Evolutionary conservation across 2,113 vertebrate species (phyloP), one percentile per base, ranked within the genome.

Genomic region (Oryzias celebensis): DNA sequence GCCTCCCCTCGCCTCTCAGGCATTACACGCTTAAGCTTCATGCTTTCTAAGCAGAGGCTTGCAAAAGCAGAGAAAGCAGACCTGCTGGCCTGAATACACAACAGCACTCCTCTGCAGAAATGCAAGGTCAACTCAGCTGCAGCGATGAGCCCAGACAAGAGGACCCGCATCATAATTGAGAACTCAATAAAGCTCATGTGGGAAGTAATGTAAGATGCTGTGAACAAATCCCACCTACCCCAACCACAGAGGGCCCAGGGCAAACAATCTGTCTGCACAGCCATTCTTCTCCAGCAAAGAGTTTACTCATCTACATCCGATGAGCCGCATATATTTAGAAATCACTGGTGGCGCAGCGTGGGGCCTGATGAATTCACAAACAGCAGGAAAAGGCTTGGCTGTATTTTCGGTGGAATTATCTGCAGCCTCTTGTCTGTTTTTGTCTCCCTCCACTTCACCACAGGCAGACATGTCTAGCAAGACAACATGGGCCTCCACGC

Each of bases 261-360:
- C 77, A 82, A 86, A 87, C 81, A 87, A 57, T 85, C 77, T 78
- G 80, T 79, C 76, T 76, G 78, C 85, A 82, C 71, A 77, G 56
- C 76, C 79, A 79, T 81, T 83, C 73, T 73, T 67, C 74, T 76
- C 61, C 66, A 60, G 62, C 69, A 47, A 74, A 60, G 52, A 74
- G 83, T 87, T 87, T 86, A 78, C 80, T 80, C 84, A 75, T 82
- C 75, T 56, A 73, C 72, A 78, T 86, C 73, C 73, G 78, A 85
- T 73, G 79, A 83, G 82, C 74, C 73, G 83, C 82, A 84, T 83
- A 83, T 80, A 84, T 88, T 87, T 82, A 82, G 70, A 77, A 85
- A 77, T 81, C 84, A 82, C 79, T 75, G 52, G 79, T 79, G 80
- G 78, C 83, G n/a, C 69, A 68, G 88, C 77, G 16, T 57, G 87